Evolutionary conservation across 2,797 vertebrate species (phyloP), one percentile per base, ranked within the genome.

Genomic region (Helostoma temminkii): DNA sequence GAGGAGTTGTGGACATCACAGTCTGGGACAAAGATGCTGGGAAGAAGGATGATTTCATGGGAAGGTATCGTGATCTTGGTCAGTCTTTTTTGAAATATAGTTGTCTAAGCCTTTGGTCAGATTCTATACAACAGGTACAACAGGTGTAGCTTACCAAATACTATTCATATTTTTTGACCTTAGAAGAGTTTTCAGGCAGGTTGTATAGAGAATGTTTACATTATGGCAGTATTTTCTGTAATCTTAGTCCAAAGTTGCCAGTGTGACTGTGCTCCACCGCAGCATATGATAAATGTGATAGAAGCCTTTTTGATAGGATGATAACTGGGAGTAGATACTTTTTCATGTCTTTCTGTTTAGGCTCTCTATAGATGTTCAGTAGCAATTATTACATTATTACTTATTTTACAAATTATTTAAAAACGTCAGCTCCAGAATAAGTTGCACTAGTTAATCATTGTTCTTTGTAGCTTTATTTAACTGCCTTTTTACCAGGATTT

Each of bases 31-130:
- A 95, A 93, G 97, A 98, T 42, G 94, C 95, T 66, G 96, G 96
- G 62, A 98, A 98, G 90, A 98, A 90, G 73, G 98, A 99, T 70
- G 97, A 99, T 92, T 99, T 98, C 89, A 98, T 98, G 93, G 97
- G 97, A 91, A 98, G 96, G 98, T 98, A 73, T 8, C 6, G 24
- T 14, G 36, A 16, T 59, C 55, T 32, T n/a, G n/a, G n/a, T n/a
- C n/a, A n/a, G n/a, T n/a, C n/a, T n/a, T n/a, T n/a, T n/a, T n/a
- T n/a, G n/a, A n/a, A n/a, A n/a, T n/a, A n/a, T n/a, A n/a, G n/a
- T n/a, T n/a, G n/a, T n/a, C n/a, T n/a, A n/a, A n/a, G n/a, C n/a
- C n/a, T n/a, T n/a, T n/a, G n/a, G n/a, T 26, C 5, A 52, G 30
- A 21, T 4, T 26, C 3, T 34, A 14, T 4, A 1, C 8, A 12